Base-by-base conservation (phyloP, 2,888 invertebrate genomes). In the Unio delphinus region DNA sequence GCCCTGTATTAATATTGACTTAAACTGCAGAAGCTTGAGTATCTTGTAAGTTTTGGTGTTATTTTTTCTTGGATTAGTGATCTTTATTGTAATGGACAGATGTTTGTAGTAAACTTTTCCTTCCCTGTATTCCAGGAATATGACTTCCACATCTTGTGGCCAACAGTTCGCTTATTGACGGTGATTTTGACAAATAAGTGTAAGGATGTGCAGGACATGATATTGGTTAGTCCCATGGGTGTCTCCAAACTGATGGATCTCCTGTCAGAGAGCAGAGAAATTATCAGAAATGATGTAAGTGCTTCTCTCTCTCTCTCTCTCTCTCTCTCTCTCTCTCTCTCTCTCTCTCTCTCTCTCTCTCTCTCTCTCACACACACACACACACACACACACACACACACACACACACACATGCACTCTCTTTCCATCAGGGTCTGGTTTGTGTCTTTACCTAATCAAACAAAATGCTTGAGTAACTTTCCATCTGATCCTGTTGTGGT, bases 181-280 rank as follows among this genome's bases (percentile, higher is more conserved):
- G 94, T 95, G n/a, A 91, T 99, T 57, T 92, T 99, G 17, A 93
- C 93, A 0, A 97, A 97, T 87, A 91, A 91, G 86, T 91, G 90
- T 69, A 97, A n/a, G 73, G 90, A 92, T 60, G 84, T 92, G 23
- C 92, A 92, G 83, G 91, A 92, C 66, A 87, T 88, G 58, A 90
- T 93, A 28, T 88, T 92, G 55, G 86, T 89, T 17, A 90, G 90
- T 74, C 92, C 92, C 15, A 96, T 97, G 95, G 99, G 97, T 1
- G 95, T 99, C 0, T 97, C 98, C 0, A 97, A 96, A 91, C 92
- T 99, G 84, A 98, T 99, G 95, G 99, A 99, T 90, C 92, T 99
- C 23, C 91, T 99, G 18, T 93, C 94, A 6, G 99, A 99, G 83
- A 95, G 94, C 68, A 92, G 99, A 80, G 99, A 99, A 92, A 95